Conservation (phyloP, 2,113 vertebrate genomes). For the Oryzias curvinotus region DNA sequence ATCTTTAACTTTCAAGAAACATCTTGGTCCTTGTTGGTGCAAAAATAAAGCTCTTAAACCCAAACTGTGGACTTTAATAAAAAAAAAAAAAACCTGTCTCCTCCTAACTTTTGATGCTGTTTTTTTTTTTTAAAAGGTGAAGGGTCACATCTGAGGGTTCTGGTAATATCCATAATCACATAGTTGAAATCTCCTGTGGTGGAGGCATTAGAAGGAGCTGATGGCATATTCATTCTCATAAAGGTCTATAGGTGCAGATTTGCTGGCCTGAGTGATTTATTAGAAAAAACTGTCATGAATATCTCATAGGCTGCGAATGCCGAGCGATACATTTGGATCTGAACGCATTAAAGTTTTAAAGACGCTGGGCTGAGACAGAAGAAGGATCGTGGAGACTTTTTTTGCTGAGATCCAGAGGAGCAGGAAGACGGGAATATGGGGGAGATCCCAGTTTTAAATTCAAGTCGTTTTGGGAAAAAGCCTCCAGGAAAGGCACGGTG, state of each 20-base stretch:
- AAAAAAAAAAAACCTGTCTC: slow-evolving; percentile 25
- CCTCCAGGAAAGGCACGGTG: not conserved
- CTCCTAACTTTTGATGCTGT: slow-evolving; percentile 22
- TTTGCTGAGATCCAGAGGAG: not conserved
- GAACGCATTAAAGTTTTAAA: slow-evolving; percentile 67
- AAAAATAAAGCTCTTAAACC: too few species aligned
- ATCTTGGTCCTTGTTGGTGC: too few species aligned
- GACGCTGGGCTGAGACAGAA: slow-evolving; percentile 29
- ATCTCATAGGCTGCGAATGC: slow-evolving; percentile 71
- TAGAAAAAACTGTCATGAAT: slow-evolving; percentile 69
- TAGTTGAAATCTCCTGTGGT: slow-evolving; percentile 55
- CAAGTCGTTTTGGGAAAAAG: not conserved
- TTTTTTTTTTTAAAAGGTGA: slow-evolving; percentile 62
- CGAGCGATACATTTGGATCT: slow-evolving; percentile 57
- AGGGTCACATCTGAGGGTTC: slow-evolving; percentile 61
- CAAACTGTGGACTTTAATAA: too few species aligned
- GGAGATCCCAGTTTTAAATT: not conserved
- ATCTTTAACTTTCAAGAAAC: too few species aligned
- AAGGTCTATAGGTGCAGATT: slow-evolving; percentile 52
- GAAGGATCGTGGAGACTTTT: slow-evolving; percentile 5
- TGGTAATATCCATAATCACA: slow-evolving; percentile 70
- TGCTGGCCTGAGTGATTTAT: slow-evolving; percentile 50
- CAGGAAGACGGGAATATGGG: not conserved
- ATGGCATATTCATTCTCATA: slow-evolving; percentile 70
- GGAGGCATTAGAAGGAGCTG: slow-evolving; percentile 47